Conservation (phyloP, 92 coral and sea anemone species). For the Siderastrea siderea region DNA sequence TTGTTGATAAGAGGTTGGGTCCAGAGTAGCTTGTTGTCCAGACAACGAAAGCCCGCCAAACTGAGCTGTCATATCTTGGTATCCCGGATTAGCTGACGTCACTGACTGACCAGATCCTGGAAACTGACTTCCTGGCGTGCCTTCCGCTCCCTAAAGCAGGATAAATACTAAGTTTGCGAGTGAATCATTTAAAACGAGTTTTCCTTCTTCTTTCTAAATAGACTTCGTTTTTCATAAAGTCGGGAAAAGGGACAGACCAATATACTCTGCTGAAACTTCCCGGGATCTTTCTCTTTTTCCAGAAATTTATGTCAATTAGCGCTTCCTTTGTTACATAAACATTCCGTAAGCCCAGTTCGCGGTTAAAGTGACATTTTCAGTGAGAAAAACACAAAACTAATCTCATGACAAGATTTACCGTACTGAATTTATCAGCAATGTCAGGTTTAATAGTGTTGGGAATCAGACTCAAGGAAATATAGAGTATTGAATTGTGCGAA, state of each 20-base stretch:
- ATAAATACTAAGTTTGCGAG: neutral
- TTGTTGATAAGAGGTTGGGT: slow-evolving; percentile 48
- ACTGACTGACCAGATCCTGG: slow-evolving; percentile 53
- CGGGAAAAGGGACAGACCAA: neutral
- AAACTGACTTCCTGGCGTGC: slow-evolving; percentile 71
- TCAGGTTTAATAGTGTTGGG: too few species aligned
- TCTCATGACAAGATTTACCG: too few species aligned
- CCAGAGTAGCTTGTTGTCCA: slow-evolving; percentile 78
- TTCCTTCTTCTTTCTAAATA: neutral
- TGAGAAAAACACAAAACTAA: too few species aligned
- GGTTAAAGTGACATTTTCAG: too few species aligned
- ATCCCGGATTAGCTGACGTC: slow-evolving; percentile 69
- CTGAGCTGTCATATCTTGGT: slow-evolving; percentile 86
- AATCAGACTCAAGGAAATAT: too few species aligned
- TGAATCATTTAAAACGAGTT: neutral
- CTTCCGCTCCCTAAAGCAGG: slow-evolving; percentile 70
- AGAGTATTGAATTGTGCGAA: too few species aligned
- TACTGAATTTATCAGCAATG: too few species aligned
- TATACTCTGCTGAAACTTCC: neutral
- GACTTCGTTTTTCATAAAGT: too few species aligned
- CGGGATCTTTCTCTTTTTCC: neutral
- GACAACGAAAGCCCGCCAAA: slow-evolving; percentile 84
- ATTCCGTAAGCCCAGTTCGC: too few species aligned
- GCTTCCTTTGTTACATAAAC: too few species aligned
- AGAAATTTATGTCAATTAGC: neutral